Evolutionary conservation across 1,140 invertebrate species (phyloP).

Genomic region (Temnothorax curvispinosus): DNA sequence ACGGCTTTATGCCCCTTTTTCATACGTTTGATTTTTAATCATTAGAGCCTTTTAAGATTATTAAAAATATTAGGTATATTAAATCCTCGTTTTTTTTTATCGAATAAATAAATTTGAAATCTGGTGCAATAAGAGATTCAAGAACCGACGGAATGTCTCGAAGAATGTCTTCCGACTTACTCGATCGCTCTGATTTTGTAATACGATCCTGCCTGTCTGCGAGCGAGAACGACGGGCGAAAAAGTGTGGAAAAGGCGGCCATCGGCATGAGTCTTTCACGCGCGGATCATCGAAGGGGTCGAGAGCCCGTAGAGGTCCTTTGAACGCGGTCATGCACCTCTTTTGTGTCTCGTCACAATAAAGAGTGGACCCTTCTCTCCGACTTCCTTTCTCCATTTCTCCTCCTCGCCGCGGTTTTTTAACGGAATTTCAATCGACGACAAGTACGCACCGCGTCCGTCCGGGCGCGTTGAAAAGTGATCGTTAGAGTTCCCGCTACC

Average conservation of each 20-base stretch:
- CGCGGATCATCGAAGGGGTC: conserved; percentile 48
- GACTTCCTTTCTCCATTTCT: conserved; percentile 22
- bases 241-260: conserved; percentile 37
- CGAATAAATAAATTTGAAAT: not conserved
- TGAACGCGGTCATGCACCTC: conserved; percentile 50
- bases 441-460: conserved; percentile 42
- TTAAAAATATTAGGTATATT: not conserved
- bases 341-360: conserved; percentile 59
- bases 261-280: conserved; percentile 41
- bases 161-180: not conserved
- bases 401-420: conserved; percentile 28
- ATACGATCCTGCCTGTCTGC: not conserved
- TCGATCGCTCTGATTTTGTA: not conserved
- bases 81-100: not conserved
- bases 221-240: not conserved
- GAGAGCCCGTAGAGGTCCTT: conserved; percentile 29
- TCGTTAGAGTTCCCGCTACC: conserved; percentile 30
- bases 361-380: conserved; percentile 23
- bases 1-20: too few relatives aligned
- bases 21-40: too few relatives aligned
- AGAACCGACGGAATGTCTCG: not conserved
- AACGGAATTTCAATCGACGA: conserved; percentile 65
- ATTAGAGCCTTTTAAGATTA: too few relatives aligned
- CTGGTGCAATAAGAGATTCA: not conserved
- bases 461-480: conserved; percentile 36